Conservation (phyloP, 2,888 invertebrate species). For the Malachius bipustulatus region DNA sequence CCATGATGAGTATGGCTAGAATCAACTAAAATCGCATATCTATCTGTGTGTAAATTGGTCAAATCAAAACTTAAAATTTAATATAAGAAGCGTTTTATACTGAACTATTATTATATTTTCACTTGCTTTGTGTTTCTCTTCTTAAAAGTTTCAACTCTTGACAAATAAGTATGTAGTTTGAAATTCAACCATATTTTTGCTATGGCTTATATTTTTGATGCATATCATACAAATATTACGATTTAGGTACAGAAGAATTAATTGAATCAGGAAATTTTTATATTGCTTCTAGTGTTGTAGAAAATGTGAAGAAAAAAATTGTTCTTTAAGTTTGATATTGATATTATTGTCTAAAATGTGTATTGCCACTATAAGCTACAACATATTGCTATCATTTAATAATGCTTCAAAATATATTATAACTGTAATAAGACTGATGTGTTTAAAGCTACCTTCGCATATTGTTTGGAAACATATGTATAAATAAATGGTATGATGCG, state of each 20-base stretch:
- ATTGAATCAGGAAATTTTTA: too few species aligned
- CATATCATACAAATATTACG: constrained; percentile 26
- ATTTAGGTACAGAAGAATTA: too few species aligned
- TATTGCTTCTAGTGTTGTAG: too few species aligned
- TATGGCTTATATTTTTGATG: constrained; percentile 24
- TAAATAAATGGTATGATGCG: constrained; percentile 37
- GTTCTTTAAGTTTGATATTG: too few species aligned
- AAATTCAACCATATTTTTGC: constrained; percentile 25
- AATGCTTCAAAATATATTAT: constrained; percentile 19
- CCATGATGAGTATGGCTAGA: too few species aligned
- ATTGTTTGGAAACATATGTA: constrained; percentile 34
- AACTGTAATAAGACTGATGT: constrained; percentile 36
- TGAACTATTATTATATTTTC: constrained; percentile 33
- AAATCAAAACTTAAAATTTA: constrained; percentile 26
- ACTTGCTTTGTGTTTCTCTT: constrained; percentile 30
- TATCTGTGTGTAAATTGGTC: too few species aligned
- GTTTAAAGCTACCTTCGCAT: constrained; percentile 34
- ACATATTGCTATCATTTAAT: constrained; percentile 26
- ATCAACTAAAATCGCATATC: constrained; percentile 27
- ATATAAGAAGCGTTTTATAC: constrained; percentile 26
- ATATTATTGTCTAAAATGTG: constrained; percentile 10
- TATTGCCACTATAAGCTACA: constrained; percentile 22
- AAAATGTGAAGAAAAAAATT: too few species aligned
- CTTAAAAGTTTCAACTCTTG: constrained; percentile 18
- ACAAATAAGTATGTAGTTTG: constrained; percentile 16